Conservation (phyloP, 1,140 invertebrate species). For the Heterodera carotae region DNA sequence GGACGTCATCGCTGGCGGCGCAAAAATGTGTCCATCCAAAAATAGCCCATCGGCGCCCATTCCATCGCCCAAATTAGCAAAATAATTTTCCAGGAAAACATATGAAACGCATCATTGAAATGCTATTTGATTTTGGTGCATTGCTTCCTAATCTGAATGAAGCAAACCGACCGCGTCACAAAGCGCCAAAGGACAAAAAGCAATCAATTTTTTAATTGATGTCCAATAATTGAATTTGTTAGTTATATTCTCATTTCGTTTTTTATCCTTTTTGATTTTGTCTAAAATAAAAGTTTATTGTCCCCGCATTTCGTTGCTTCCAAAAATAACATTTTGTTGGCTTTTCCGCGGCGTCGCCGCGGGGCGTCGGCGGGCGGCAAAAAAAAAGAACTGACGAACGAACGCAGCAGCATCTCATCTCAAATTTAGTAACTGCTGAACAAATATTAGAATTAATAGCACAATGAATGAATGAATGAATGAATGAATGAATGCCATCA, state of each 20-base stretch:
- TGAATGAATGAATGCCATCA: too few relatives aligned
- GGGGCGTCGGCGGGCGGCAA: too few relatives aligned
- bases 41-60: neutral
- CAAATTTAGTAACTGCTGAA: neutral
- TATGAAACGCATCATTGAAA: too few relatives aligned
- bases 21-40: neutral
- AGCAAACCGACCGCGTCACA: neutral
- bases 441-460: neutral
- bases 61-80: neutral
- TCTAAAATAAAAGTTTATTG: neutral
- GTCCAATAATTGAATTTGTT: too few relatives aligned
- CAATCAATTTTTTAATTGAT: neutral
- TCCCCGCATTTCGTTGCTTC: neutral
- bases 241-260: too few relatives aligned
- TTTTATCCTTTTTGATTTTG: neutral
- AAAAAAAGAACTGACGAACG: too few relatives aligned
- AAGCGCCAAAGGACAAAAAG: neutral
- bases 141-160: too few relatives aligned
- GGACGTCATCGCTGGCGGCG: neutral
- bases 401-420: too few relatives aligned
- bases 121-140: neutral
- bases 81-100: too few relatives aligned
- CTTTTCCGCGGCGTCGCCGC: too few relatives aligned
- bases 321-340: neutral
- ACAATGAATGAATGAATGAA: neutral